Base-by-base conservation (phyloP, 2,888 invertebrate genomes). In the Hyposoter didymator region DNA sequence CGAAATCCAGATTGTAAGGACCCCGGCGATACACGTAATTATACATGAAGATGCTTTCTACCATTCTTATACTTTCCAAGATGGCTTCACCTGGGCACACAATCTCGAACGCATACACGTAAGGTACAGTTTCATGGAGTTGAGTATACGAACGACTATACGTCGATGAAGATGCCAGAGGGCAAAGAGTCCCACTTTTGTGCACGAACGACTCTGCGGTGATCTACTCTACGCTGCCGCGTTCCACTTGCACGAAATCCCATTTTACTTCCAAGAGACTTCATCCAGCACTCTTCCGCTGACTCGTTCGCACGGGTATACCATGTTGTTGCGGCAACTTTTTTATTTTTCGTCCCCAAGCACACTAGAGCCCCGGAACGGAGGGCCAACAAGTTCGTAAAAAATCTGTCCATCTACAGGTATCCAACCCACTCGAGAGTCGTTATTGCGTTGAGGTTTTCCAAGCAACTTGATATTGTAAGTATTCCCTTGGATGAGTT, bases 191-290 rank as follows among this genome's bases (percentile, higher is more conserved):
- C 39, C 67, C 82, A 85, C 85, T 85, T 82, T 85, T 73, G 82
- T 75, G 69, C 17, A 35, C 28, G 80, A 82, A 82, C 73, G 66
- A 74, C 81, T 74, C 67, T 43, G 74, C 75, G 73, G 64, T 83
- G 59, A 69, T 76, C 76, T 80, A 74, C 72, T 80, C 49, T 43
- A 47, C 52, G 49, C 49, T 55, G 74, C 79, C 49, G 69, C 52
- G 67, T 49, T 66, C 43, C 87, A 87, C 87, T 86, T 81, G 85
- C 59, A 78, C 85, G 62, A 82, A 85, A 84, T 87, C 82, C 78
- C 78, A 79, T 84, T 87, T 87, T 78, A 84, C 82, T 85, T 84
- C 67, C 72, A 55, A 75, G 76, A 75, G 79, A 82, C 85, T 82
- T 86, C 78, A 79, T 81, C 72, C 79, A 59, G 81, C 39, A 75